phyloP scores from a whole-genome alignment of 2,797 vertebrate genomes.

The Neosilurus mollespiculum region DNA sequence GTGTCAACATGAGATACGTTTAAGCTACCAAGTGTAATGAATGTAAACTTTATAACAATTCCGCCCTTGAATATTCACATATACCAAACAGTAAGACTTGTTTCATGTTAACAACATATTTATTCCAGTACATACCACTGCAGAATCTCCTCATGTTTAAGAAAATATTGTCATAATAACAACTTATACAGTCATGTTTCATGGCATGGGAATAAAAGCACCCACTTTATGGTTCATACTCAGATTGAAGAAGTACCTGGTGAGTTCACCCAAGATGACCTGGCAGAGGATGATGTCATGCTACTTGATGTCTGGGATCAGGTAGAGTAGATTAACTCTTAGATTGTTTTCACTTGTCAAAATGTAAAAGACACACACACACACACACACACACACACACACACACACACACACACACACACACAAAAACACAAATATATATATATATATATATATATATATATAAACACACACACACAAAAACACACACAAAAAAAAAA shows the following conservation, averaged over 20 bases:
- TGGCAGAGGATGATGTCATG: constrained; percentile 94
- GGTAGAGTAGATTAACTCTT: constrained; percentile 65
- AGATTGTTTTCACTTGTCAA: neutral
- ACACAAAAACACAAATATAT: too few species aligned
- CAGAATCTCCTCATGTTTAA: neutral
- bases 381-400: too few species aligned
- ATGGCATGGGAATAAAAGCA: neutral
- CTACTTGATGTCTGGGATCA: constrained; percentile 88
- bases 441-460: neutral
- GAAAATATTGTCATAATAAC: neutral
- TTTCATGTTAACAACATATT: neutral
- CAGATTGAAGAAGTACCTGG: constrained; percentile 92
- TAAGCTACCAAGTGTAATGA: neutral
- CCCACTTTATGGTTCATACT: neutral
- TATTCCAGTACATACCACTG: neutral
- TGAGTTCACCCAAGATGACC: constrained; percentile 89
- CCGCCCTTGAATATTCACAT: neutral
- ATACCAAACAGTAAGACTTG: neutral
- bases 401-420: too few species aligned
- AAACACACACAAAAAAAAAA: neutral
- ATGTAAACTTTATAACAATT: neutral
- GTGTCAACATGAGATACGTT: neutral
- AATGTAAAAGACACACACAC: neutral
- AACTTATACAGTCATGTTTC: neutral
- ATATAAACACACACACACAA: too few species aligned